Evolutionary conservation across 1,140 invertebrate genomes (phyloP).

Genomic region (Rhopalosiphum padi): DNA sequence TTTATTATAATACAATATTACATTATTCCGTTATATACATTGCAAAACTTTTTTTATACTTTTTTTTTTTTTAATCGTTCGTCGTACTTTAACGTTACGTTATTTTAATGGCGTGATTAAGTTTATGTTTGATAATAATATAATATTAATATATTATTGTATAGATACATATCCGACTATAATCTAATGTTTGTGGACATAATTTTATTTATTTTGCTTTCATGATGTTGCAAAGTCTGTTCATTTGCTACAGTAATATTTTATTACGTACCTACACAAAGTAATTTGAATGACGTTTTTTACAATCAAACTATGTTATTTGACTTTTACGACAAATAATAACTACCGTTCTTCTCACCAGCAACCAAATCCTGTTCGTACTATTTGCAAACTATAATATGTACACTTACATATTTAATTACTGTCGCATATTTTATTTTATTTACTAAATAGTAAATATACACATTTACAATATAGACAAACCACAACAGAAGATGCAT

Average conservation of each 20-base stretch:
- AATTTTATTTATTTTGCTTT: background rate
- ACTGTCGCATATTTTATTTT: too few species aligned
- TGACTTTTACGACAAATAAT: background rate
- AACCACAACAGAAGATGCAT: background rate
- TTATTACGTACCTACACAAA: background rate
- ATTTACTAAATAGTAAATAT: too few species aligned
- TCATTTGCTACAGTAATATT: background rate
- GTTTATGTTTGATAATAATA: background rate
- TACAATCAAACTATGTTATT: background rate
- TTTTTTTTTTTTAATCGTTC: background rate
- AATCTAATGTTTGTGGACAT: background rate
- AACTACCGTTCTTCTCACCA: background rate
- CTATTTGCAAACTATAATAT: background rate
- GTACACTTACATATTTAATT: too few species aligned
- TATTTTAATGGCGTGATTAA: background rate
- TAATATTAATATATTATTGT: background rate
- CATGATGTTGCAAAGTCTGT: background rate
- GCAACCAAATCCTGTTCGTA: background rate
- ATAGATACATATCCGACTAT: background rate
- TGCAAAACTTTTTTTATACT: background rate
- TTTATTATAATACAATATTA: background rate
- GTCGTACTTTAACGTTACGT: background rate
- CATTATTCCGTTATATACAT: background rate
- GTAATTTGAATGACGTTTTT: background rate
- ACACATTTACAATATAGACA: background rate